These are phyloP conservation scores for Nylanderia fulva DNA, from an alignment of 1,140 invertebrate genomes.

Conservation along the genomic window DNA sequence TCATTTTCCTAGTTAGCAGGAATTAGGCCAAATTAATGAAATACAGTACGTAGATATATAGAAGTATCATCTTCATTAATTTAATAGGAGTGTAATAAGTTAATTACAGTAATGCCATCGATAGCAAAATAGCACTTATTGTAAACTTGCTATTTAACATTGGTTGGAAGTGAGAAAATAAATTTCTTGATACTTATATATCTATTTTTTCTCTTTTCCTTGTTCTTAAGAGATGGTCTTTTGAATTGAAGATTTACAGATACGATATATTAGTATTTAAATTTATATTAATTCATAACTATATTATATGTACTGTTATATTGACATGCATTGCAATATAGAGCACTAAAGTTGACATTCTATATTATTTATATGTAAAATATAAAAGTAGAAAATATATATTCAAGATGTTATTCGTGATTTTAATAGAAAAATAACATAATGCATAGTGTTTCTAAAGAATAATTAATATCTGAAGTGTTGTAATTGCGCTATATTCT, in stretches of 20 bases:
- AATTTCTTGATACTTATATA: slow-evolving; percentile 9
- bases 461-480: slow-evolving; percentile 49
- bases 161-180: slow-evolving; percentile 58
- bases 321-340: slow-evolving; percentile 46
- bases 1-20: slow-evolving; percentile 15
- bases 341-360: slow-evolving; percentile 33
- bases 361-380: slow-evolving; percentile 41
- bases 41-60: slow-evolving; percentile 13
- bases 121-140: slow-evolving; percentile 50
- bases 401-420: slow-evolving; percentile 44
- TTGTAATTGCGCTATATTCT: slow-evolving; percentile 7
- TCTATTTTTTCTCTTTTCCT: slow-evolving; percentile 10
- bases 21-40: slow-evolving; percentile 33
- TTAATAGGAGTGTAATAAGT: slow-evolving; percentile 11
- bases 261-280: slow-evolving; percentile 10
- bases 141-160: slow-evolving; percentile 44
- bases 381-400: slow-evolving; percentile 68
- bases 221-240: slow-evolving; percentile 7
- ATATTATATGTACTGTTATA: slow-evolving; percentile 15
- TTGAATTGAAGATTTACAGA: background rate
- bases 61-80: background rate
- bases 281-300: slow-evolving; percentile 11
- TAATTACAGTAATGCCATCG: slow-evolving; percentile 36
- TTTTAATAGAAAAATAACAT: slow-evolving; percentile 56
- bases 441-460: slow-evolving; percentile 23